Evolutionary conservation across 2,888 invertebrate genomes (phyloP).

Genomic region (Ceraclea dissimilis): DNA sequence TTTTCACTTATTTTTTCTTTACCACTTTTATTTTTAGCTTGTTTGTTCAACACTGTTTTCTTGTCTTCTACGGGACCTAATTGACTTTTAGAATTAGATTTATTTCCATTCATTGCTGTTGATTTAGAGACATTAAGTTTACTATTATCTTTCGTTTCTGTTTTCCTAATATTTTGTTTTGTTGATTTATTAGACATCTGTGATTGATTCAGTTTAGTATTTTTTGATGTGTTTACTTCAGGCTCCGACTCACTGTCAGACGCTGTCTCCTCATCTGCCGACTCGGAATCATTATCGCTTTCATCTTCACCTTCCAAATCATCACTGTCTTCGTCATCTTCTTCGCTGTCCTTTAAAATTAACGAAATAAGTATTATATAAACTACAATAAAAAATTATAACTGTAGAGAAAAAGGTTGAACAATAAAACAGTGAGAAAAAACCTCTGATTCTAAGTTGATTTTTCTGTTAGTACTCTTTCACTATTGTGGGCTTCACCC

Average conservation of each 20-base stretch:
- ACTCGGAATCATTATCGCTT: background rate
- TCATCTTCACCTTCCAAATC: constrained; percentile 18
- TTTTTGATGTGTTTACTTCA: background rate
- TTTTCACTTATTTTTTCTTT: background rate
- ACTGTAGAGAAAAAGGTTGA: no score
- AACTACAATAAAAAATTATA: background rate
- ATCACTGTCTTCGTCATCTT: constrained; percentile 33
- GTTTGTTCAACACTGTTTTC: background rate
- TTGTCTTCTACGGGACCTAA: background rate
- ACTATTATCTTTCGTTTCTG: background rate
- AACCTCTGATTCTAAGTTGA: no score
- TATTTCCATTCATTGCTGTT: background rate
- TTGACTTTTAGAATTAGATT: background rate
- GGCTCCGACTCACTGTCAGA: constrained; percentile 29
- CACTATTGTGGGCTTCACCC: no score
- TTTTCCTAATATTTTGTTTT: background rate
- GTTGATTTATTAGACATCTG: background rate
- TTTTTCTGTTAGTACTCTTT: no score
- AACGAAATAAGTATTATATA: constrained; percentile 1
- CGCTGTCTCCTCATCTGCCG: constrained; percentile 30
- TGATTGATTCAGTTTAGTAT: background rate
- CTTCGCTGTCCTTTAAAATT: constrained; percentile 22
- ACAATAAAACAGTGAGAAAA: no score
- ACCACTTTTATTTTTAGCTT: background rate
- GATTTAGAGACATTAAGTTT: background rate